phyloP scores from a whole-genome alignment of 30 jellyfish, hydroid and myxozoan species.

The Hydra vulgaris region DNA sequence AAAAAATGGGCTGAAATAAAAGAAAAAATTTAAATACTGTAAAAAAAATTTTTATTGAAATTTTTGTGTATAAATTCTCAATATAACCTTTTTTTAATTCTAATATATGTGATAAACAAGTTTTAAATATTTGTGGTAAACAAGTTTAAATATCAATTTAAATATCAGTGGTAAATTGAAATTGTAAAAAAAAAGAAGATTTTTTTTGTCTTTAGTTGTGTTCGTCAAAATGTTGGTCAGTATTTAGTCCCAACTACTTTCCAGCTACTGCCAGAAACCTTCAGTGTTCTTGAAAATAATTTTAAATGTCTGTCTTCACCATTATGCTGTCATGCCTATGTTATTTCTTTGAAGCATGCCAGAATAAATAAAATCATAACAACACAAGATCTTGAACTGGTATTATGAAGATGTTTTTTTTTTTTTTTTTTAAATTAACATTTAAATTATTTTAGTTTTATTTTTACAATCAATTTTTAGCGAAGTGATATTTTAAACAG shows the following conservation, averaged over 20 bases:
- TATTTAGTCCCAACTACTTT: conserved; percentile 15
- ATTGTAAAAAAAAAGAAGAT: no score
- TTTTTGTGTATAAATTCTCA: no score
- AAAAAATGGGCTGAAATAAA: no score
- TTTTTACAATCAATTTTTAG: no score
- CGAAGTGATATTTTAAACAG: conserved; percentile 19
- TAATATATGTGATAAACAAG: no score
- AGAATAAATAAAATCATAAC: conserved; percentile 23
- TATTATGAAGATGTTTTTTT: not conserved
- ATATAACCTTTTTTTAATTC: no score
- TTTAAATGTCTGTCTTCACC: not conserved
- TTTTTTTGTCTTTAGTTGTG: no score
- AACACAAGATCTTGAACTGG: conserved; percentile 14
- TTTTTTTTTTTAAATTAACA: not conserved
- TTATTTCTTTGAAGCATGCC: conserved; percentile 32
- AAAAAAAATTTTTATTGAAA: no score
- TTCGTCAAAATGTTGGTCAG: conserved; percentile 8
- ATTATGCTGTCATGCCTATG: conserved; percentile 19
- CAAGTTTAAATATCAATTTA: no score
- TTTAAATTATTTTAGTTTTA: not conserved
- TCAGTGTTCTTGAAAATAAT: not conserved
- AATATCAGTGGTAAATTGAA: no score
- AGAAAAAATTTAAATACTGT: no score
- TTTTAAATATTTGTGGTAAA: no score
- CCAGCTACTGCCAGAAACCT: conserved; percentile 1